Percentiles rank a stretch among this genome's conserved stretches.
These are phyloP conservation scores for Forficula auricularia DNA, from an alignment of 1,140 invertebrate species.

Conservation along the genomic window DNA sequence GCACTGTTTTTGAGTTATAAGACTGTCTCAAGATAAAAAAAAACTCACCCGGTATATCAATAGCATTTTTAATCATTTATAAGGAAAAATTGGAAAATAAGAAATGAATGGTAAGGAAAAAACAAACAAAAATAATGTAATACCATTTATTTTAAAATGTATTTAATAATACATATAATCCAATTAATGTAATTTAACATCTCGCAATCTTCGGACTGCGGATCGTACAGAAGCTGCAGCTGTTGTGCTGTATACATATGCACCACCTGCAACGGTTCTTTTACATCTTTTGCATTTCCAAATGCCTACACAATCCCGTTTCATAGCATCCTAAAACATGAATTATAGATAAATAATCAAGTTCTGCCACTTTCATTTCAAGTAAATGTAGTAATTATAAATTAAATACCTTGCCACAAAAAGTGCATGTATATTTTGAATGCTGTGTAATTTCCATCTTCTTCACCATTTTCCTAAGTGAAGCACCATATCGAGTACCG, in stretches of 20 bases:
- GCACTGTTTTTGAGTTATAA: too few relatives aligned
- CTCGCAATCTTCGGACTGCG: slow-evolving; percentile 85
- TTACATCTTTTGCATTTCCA: slow-evolving; percentile 95
- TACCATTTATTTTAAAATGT: background rate
- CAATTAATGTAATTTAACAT: slow-evolving; percentile 77
- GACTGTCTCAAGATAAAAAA: too few relatives aligned
- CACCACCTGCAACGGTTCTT: slow-evolving; percentile 85
- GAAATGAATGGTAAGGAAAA: too few relatives aligned
- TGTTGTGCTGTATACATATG: slow-evolving; percentile 92
- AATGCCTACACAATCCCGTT: slow-evolving; percentile 90
- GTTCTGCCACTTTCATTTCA: too few relatives aligned
- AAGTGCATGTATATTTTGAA: slow-evolving; percentile 95
- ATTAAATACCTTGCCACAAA: slow-evolving; percentile 90
- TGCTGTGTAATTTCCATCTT: slow-evolving; percentile 99
- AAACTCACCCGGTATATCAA: too few relatives aligned
- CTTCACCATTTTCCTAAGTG: slow-evolving; percentile 98
- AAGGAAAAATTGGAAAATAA: too few relatives aligned
- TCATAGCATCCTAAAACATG: slow-evolving; percentile 83
- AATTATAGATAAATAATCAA: too few relatives aligned
- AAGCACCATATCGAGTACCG: slow-evolving; percentile 99
- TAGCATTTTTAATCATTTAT: too few relatives aligned
- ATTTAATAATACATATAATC: slow-evolving; percentile 3
- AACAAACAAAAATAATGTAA: too few relatives aligned
- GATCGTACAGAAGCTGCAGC: slow-evolving; percentile 89
- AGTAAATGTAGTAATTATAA: slow-evolving; percentile 1